Percentiles rank a stretch among this genome's conserved stretches.
Evolutionary conservation across 1,140 invertebrate genomes (phyloP).

Genomic region (Scaptomyza montana): DNA sequence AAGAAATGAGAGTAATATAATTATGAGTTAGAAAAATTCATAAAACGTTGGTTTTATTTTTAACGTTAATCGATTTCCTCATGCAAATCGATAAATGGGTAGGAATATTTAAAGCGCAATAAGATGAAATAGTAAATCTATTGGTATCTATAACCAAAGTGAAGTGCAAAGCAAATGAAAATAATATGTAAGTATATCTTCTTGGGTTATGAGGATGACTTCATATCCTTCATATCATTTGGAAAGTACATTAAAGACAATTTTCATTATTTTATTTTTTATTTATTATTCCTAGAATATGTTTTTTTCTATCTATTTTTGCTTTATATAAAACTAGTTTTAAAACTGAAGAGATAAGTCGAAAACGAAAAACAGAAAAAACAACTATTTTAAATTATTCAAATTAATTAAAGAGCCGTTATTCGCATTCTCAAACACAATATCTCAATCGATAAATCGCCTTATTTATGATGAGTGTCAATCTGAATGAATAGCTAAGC

Average conservation of each 20-base stretch:
- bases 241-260: too few species aligned
- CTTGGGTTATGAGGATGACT: too few species aligned
- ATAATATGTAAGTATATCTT: too few species aligned
- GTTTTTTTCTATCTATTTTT: too few species aligned
- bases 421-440: constrained; percentile 6
- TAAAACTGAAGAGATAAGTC: too few species aligned
- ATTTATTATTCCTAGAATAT: too few species aligned
- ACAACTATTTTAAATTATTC: neutral
- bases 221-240: too few species aligned
- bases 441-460: constrained; percentile 12
- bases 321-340: too few species aligned
- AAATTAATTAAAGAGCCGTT: constrained; percentile 31
- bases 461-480: constrained; percentile 2
- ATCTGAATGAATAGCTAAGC: neutral
- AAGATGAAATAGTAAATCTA: too few species aligned
- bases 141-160: neutral
- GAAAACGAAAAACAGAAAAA: too few species aligned
- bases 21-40: constrained; percentile 56
- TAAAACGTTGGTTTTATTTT: constrained; percentile 36
- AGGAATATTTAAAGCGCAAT: neutral
- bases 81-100: neutral
- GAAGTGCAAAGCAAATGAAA: neutral
- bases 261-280: too few species aligned
- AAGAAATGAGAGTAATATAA: constrained; percentile 42
- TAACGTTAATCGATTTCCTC: neutral